Percentiles rank a stretch among this genome's conserved stretches.
Evolutionary conservation across 2,888 invertebrate genomes (phyloP).

Genomic region (Phragmatobia fuliginosa): DNA sequence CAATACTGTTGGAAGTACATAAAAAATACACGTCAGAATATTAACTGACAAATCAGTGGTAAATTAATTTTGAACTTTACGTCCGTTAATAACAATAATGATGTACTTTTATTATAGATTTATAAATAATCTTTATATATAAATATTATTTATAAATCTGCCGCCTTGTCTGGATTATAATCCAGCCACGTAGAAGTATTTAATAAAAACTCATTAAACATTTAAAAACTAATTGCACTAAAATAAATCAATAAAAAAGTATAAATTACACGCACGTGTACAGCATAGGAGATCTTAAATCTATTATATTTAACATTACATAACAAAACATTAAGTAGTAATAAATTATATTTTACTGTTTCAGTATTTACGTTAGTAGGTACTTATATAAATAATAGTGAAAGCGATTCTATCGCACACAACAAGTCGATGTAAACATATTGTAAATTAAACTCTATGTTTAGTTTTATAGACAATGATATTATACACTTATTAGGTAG

Average conservation of each 20-base stretch:
- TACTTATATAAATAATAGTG: conserved; percentile 14
- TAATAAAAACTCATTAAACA: background rate
- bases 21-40: background rate
- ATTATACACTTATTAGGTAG: conserved; percentile 15
- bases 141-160: too few species aligned
- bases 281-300: conserved; percentile 3
- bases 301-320: conserved; percentile 14
- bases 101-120: background rate
- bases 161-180: too few species aligned
- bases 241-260: background rate
- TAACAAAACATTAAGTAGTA: conserved; percentile 21
- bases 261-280: background rate
- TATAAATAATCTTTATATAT: background rate
- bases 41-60: background rate
- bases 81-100: background rate
- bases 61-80: background rate
- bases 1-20: background rate
- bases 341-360: conserved; percentile 7
- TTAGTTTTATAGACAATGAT: conserved; percentile 14
- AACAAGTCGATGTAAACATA: conserved; percentile 21
- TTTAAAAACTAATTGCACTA: background rate
- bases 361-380: conserved; percentile 4
- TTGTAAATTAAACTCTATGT: conserved; percentile 31
- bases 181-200: background rate
- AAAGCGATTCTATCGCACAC: conserved; percentile 34